Evolutionary conservation across 2,888 invertebrate species (phyloP), one percentile per base, ranked within the genome.

Genomic region (Polyommatus icarus): DNA sequence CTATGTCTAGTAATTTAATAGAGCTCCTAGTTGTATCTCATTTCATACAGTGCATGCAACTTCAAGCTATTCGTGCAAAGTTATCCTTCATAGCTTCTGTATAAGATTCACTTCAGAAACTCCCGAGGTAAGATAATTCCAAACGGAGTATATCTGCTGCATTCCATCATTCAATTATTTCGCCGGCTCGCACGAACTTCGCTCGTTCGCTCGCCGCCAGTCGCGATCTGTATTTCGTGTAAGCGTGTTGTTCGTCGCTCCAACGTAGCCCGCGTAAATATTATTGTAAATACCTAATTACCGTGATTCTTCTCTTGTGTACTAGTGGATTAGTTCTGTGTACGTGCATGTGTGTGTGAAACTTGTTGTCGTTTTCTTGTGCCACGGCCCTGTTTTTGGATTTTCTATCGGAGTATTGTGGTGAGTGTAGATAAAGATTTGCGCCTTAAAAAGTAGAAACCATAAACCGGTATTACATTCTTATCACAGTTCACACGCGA

Each of bases 171-270:
- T 67, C 67, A 67, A 67, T 32, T 67, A 67, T 67, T 67, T 67
- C 29, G 29, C 67, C 67, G 67, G 61, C 76, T 73, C 79, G 78
- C 79, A 77, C 78, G 76, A 78, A 76, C 71, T 72, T 73, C 61
- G 54, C 71, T 78, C 79, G 79, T 81, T 89, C 90, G 84, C 81
- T 84, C 82, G 80, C 71, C 86, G 76, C 84, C 86, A 92, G 93
- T 93, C 89, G 88, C 86, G 86, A 84, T 84, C 90, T 92, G 91
- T 92, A 92, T 90, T 89, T 87, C 88, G 80, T 81, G 57, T 77
- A 73, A 32, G 80, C 76, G 61, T 84, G 88, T 85, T 84, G 91
- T 87, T 79, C 82, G 81, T 83, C 81, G 81, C 79, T 78, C 81
- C 78, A 75, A 76, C 80, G 24, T 76, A 82, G 81, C 84, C 87